Percentiles rank a stretch among this genome's conserved stretches.
Conservation (phyloP, 2,113 vertebrate genomes). For the Scomber japonicus region DNA sequence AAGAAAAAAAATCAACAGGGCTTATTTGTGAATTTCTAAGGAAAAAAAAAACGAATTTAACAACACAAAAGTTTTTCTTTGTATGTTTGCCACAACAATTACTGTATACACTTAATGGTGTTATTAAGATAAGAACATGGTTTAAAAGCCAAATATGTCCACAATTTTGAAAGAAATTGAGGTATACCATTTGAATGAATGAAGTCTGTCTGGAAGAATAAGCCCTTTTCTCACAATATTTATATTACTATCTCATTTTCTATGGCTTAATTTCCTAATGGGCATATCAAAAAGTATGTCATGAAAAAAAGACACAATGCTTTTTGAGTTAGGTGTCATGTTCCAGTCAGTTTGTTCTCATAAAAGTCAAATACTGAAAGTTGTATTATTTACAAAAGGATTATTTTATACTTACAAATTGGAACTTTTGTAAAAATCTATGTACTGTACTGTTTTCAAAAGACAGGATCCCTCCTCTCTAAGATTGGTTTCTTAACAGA, state of each 20-base stretch:
- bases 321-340: constrained; percentile 26
- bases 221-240: constrained; percentile 59
- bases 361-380: constrained; percentile 55
- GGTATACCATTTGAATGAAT: constrained; percentile 86
- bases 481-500: constrained; percentile 54
- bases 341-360: constrained; percentile 52
- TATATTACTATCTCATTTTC: constrained; percentile 71
- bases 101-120: constrained; percentile 83
- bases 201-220: constrained; percentile 52
- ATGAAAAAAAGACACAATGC: constrained; percentile 44
- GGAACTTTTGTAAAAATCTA: constrained; percentile 84
- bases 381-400: constrained; percentile 91
- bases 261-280: constrained; percentile 66
- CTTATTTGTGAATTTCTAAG: constrained; percentile 72
- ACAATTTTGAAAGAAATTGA: constrained; percentile 79
- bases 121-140: constrained; percentile 85
- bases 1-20: constrained; percentile 72
- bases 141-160: constrained; percentile 80
- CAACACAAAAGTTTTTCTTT: constrained; percentile 77
- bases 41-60: constrained; percentile 56
- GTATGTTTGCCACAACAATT: constrained; percentile 66
- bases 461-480: constrained; percentile 72
- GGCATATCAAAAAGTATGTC: constrained; percentile 27
- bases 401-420: constrained; percentile 89
- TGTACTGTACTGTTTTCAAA: constrained; percentile 79